A percentile compares a stretch with the other conserved stretches of the same genome.
phyloP scores from a whole-genome alignment of 2,797 vertebrate genomes.

The Periophthalmus magnuspinnatus region DNA sequence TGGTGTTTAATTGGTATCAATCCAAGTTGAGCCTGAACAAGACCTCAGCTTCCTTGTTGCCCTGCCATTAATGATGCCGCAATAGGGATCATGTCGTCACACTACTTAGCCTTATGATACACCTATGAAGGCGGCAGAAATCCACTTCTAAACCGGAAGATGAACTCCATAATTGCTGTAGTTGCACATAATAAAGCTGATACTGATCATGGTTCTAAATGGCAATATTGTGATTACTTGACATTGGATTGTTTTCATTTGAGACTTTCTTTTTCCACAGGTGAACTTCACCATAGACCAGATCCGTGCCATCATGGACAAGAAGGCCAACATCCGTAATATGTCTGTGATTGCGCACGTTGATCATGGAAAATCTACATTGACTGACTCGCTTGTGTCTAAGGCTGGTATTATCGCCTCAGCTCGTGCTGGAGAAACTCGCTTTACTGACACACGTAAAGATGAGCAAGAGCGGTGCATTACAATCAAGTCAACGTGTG shows the following conservation, averaged over 20 bases:
- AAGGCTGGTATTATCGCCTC: constrained; percentile 95
- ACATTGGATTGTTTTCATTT: no score
- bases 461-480: constrained; percentile 97
- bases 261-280: constrained; percentile 55
- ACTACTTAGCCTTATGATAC: no score
- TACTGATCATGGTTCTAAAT: not conserved
- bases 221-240: not conserved
- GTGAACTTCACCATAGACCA: constrained; percentile 97
- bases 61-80: not conserved
- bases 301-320: constrained; percentile 97
- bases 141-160: no score
- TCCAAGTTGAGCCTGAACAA: no score
- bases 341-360: constrained; percentile 98
- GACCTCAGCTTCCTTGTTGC: not conserved
- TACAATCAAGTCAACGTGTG: constrained; percentile 98
- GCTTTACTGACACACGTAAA: constrained; percentile 94
- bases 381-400: constrained; percentile 93
- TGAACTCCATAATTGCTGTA: no score
- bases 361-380: constrained; percentile 92
- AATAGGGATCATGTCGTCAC: no score
- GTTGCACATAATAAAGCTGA: no score
- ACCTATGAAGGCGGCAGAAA: no score
- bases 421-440: constrained; percentile 88
- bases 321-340: constrained; percentile 95
- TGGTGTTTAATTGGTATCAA: no score